Evolutionary conservation across 2,888 invertebrate genomes (phyloP), one percentile per base, ranked within the genome.

Genomic region (Therioaphis trifolii): DNA sequence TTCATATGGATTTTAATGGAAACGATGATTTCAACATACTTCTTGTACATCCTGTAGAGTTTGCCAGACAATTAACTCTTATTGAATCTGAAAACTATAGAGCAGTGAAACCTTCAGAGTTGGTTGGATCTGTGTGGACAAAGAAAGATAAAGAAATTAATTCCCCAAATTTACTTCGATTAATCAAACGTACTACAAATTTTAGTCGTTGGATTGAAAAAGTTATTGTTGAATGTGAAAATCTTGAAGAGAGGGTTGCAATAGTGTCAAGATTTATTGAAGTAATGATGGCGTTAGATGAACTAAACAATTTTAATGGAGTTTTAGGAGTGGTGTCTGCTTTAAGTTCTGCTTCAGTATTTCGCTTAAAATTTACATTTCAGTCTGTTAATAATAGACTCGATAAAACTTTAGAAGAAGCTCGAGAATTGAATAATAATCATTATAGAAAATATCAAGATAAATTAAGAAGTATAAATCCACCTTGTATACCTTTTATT

Each of bases 231-330:
- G 98, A 98, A 89, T 94, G 97, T 5, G 96, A 96, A 88, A 99
- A 99, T 89, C 91, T 96, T 86, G 99, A 99, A 86, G 99, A 99
- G 89, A 91, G 99, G 15, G 93, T 94, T 84, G 97, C 95, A 0
- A 94, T 99, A 85, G 92, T 98, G 85, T 94, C 94, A 80, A 91
- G 99, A 24, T 93, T 97, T 84, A 92, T 99, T 85, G 99, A 99
- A 90, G 93, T 99, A 86, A 96, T 98, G 95, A 92, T 94, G 88
- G 97, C 97, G 84, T 92, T 99, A 88, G 93, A 96, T 86, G 98
- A 98, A 88, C 91, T 99, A 85, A 99, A 99, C 90, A 99, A 99
- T 91, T 99, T 99, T 90, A 99, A 97, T 90, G 99, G 98, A 0
- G 96, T 99, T 80, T 90, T 99, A 84, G 97, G 97, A 52, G 95